Evolutionary conservation across 1,140 invertebrate genomes (phyloP).

Genomic region (Drosophila arawakana): DNA sequence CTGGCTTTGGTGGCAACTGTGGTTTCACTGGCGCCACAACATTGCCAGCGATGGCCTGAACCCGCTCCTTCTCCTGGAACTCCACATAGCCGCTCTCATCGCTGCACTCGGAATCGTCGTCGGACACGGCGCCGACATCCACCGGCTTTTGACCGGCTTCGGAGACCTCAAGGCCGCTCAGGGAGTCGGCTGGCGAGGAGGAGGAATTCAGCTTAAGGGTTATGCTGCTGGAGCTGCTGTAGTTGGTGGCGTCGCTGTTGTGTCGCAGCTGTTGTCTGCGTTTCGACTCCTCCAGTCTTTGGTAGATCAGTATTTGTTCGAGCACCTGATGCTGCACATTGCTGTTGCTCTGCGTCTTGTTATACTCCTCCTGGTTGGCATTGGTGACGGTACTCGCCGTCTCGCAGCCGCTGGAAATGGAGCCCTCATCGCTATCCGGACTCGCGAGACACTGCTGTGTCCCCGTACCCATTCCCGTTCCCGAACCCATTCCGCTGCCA

Average conservation of each 20-base stretch:
- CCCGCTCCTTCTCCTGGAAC: slow-evolving; percentile 76
- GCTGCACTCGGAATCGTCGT: slow-evolving; percentile 83
- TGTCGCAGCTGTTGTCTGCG: slow-evolving; percentile 65
- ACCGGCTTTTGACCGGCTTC: slow-evolving; percentile 29
- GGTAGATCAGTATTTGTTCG: slow-evolving; percentile 78
- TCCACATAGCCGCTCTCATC: slow-evolving; percentile 87
- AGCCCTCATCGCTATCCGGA: slow-evolving; percentile 89
- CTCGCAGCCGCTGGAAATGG: slow-evolving; percentile 91
- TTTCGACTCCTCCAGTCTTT: slow-evolving; percentile 74
- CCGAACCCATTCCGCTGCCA: slow-evolving; percentile 53
- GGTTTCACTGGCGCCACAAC: slow-evolving; percentile 52
- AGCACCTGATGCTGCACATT: slow-evolving; percentile 67
- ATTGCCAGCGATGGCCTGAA: slow-evolving; percentile 19
- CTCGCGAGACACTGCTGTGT: slow-evolving; percentile 74
- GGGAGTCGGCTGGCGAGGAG: slow-evolving; percentile 38
- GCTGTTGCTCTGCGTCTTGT: slow-evolving; percentile 29
- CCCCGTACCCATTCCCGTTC: slow-evolving; percentile 20
- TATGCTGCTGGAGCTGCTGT: slow-evolving; percentile 81
- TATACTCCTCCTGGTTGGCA: slow-evolving; percentile 71
- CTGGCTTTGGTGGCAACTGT: slow-evolving; percentile 74
- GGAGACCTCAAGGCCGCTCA: slow-evolving; percentile 45
- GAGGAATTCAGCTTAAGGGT: slow-evolving; percentile 70
- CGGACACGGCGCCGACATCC: slow-evolving; percentile 28
- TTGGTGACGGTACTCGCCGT: slow-evolving; percentile 89
- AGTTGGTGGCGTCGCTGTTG: slow-evolving; percentile 73